Conservation (phyloP, 2,888 invertebrate genomes). For the Noctua janthina region DNA sequence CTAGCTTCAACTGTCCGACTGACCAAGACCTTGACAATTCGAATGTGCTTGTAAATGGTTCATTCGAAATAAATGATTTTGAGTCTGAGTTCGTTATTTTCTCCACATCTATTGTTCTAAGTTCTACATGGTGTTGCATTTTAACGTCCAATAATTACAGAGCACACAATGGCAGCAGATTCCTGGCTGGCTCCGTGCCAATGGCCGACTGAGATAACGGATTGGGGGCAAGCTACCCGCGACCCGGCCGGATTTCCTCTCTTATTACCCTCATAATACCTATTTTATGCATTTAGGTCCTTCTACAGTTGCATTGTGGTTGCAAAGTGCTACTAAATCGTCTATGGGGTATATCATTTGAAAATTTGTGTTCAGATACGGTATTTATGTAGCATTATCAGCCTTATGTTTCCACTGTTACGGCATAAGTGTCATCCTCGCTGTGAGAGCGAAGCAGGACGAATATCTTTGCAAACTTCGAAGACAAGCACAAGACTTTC, state of each 20-base stretch:
- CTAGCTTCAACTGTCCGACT: background rate
- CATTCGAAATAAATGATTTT: background rate
- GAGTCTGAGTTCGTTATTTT: background rate
- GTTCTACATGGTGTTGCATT: conserved; percentile 32
- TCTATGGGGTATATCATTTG: background rate
- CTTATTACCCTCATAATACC: conserved; percentile 54
- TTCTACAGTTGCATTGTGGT: conserved; percentile 40
- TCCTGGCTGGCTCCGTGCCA: conserved; percentile 64
- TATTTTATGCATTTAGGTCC: conserved; percentile 54
- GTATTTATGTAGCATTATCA: background rate
- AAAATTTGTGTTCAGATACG: background rate
- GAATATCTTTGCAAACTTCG: background rate
- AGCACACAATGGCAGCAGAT: conserved; percentile 45
- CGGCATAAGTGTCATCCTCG: background rate
- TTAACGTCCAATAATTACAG: conserved; percentile 50
- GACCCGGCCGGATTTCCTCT: conserved; percentile 61
- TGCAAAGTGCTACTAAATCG: conserved; percentile 13
- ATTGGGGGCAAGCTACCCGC: conserved; percentile 70
- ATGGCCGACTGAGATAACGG: conserved; percentile 74
- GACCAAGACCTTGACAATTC: no score
- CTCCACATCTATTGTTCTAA: conserved; percentile 43
- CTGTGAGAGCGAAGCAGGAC: background rate
- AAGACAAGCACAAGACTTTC: background rate
- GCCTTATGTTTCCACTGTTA: background rate
- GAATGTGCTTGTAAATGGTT: no score